Conservation (phyloP, 2,888 invertebrate species). For the Tuta absoluta region DNA sequence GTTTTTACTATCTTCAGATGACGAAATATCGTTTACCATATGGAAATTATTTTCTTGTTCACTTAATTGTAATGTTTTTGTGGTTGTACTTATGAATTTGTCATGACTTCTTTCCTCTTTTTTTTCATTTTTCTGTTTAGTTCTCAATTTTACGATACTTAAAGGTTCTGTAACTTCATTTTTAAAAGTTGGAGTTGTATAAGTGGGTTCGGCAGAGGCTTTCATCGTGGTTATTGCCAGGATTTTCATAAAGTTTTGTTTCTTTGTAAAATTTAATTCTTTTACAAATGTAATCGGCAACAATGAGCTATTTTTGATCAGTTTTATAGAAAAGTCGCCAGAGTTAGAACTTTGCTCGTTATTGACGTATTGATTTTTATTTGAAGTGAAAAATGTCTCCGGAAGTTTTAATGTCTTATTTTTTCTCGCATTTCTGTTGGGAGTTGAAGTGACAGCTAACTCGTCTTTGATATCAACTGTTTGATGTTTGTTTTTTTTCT, state of each 20-base stretch:
- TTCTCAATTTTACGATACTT: not conserved
- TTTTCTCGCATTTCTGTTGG: too few species aligned
- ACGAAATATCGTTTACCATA: not conserved
- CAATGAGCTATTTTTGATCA: not conserved
- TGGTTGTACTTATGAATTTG: not conserved
- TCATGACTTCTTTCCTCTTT: not conserved
- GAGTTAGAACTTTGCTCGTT: too few species aligned
- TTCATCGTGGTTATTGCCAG: constrained; percentile 1
- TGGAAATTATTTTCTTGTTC: not conserved
- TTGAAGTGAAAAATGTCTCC: too few species aligned
- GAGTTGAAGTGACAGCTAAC: too few species aligned
- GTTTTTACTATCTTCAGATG: not conserved
- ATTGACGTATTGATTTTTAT: too few species aligned
- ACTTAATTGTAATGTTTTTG: not conserved
- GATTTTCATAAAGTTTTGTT: not conserved
- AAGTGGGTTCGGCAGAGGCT: not conserved
- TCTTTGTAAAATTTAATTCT: not conserved
- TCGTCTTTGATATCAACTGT: not conserved
- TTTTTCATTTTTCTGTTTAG: not conserved
- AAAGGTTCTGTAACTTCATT: constrained; percentile 1
- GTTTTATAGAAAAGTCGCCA: not conserved
- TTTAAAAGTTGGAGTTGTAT: not conserved
- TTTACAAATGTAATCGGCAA: not conserved
- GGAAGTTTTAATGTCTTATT: too few species aligned
- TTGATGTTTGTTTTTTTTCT: not conserved